Evolutionary conservation across 2,888 invertebrate species (phyloP), one percentile per base, ranked within the genome.

Genomic region (Athalia rosae): DNA sequence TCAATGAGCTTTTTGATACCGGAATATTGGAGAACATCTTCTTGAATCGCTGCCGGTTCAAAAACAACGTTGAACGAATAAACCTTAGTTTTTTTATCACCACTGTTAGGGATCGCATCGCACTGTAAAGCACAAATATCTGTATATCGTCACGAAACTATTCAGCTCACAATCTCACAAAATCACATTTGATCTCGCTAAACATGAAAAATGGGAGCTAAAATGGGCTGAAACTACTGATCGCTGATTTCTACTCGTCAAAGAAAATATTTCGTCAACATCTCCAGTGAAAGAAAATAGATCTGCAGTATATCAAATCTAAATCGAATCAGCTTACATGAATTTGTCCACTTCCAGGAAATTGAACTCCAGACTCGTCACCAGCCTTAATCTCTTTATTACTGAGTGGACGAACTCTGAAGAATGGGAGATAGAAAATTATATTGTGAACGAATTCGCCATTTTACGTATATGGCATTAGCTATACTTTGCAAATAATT

Each of bases 21-120:
- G 0, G 96, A 97, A 90, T 95, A 96, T 88, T 97, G 96, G 79
- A 98, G 91, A 64, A 98, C 93, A 86, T 98, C 98, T 85, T 93
- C 93, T 85, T 94, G 94, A 0, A 95, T 95, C 0, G 98, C 97
- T 7, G 96, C 96, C 0, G 97, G 96, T 85, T 98, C 98, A 89
- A 98, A 98, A 63, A 97, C 97, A 15, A 97, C 97, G 87, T 98
- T 98, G 90, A 97, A 98, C 0, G 97, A 96, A 90, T 98, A 98
- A n/a, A 96, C 92, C 87, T 96, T 96, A 0, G 95, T 92, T 88
- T 95, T 96, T 86, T 94, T 94, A 1, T 92, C 93, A 82, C 92
- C 91, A 84, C 92, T 74, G 76, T 80, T 82, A 15, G 83, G 80
- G 41, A 83, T 76, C 73, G 83, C 84, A 11, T 87, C 87, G 81